Evolutionary conservation across 2,113 vertebrate species (phyloP), one percentile per base, ranked within the genome.

Genomic region (Phodopus roborovskii): DNA sequence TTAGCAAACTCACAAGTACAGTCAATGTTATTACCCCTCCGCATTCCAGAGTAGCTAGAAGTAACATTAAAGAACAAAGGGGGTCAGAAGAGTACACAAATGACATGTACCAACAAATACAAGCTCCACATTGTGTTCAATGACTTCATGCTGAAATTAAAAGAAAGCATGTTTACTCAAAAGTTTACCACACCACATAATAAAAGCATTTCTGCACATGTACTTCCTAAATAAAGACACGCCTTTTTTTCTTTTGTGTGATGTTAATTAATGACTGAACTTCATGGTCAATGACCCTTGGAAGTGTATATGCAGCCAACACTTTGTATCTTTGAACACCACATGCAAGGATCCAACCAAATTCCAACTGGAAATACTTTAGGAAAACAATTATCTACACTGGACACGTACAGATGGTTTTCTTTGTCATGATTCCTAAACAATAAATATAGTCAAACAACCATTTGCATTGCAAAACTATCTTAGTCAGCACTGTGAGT

Each of bases 101-200:
- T 74, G 66, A 66, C 39, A 53, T 78, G 75, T 78, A 56, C 17
- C 71, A 96, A 70, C 77, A 77, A 89, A 92, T 39, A 68, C 39
- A 86, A 60, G 71, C 78, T 36, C 62, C 15, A 74, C 22, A 62
- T 3, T 48, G 42, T 58, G 19, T 62, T 78, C 36, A 91, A 33
- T 33, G 58, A 75, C 30, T 58, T 82, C 56, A 82, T 26, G 28
- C 39, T 85, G 26, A 45, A 85, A 66, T 81, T 62, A 94, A 85
- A 73, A 3, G 89, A 62, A 22, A 88, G 81, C 66, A 82, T 42
- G 28, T 78, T 93, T 93, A 85, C 30, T 73, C 78, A 85, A 50
- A 93, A 71, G 26, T 62, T 36, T 92, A 17, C 28, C 36, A 50
- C 58, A 42, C 17, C 60, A 89, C 7, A 28, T 84, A 84, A 88